Evolutionary conservation across 2,797 vertebrate species (phyloP), one percentile per base, ranked within the genome.

Genomic region (Phataginus tricuspis): DNA sequence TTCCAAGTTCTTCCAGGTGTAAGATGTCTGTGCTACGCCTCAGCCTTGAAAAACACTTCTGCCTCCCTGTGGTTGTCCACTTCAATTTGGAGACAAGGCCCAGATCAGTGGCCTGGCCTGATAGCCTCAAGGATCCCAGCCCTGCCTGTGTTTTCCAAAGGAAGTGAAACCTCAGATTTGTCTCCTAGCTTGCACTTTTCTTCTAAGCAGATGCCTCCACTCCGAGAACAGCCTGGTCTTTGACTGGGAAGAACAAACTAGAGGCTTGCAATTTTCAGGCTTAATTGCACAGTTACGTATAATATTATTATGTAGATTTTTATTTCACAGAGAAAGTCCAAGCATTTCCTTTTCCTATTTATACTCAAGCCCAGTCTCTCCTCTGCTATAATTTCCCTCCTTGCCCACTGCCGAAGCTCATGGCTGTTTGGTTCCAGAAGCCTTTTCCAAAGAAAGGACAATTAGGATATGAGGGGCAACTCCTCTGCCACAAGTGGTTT

Each of bases 301-400:
- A 94, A 97, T 66, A 95, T 93, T 95, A 97, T 84, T 97, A 98
- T 95, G 97, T 39, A 94, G 96, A 75, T 91, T 97, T 98, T 96
- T 94, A 95, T 71, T 82, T 16, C 61, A 45, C 45, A 1, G 34
- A 93, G 96, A 87, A 95, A 96, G 95, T 88, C 31, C 4, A 96
- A 97, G 92, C 91, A 61, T 72, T 96, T 98, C 74, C 55, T 84
- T 95, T 92, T 93, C 95, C 95, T 97, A 98, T 66, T 96, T 97
- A 97, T 93, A 88, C 49, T 74, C 21, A 34, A 66, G 79, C 71
- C 94, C 45, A 63, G 86, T 83, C 84, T 96, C 87, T 91, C 74
- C 92, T 69, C 85, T 72, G 88, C 94, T 85, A 2, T 39, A 79
- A 95, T 97, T 96, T 96, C 92, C 69, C 85, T 82, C 34, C 39